Percentiles rank a stretch among this genome's conserved stretches.
These are phyloP conservation scores for Bimastos eiseni DNA, from an alignment of 2,888 invertebrate species.

Conservation along the genomic window DNA sequence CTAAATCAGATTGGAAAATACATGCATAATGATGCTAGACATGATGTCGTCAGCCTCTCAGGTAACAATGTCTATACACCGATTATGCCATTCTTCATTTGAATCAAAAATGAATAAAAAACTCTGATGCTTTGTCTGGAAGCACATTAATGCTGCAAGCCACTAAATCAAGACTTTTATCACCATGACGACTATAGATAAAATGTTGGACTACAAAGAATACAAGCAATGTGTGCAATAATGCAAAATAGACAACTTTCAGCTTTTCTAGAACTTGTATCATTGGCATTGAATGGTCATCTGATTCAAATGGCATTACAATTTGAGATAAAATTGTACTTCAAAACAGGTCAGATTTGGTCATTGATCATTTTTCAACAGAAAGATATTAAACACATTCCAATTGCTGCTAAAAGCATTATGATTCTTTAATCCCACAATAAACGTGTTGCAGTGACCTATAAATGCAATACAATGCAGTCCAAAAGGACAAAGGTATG, in stretches of 20 bases:
- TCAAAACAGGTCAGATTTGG: too few species aligned
- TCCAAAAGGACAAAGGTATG: not conserved
- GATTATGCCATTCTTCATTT: not conserved
- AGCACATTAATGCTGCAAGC: not conserved
- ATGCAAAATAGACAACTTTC: not conserved
- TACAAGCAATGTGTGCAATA: not conserved
- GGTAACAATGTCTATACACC: not conserved
- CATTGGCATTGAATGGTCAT: too few species aligned
- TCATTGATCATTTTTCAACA: too few species aligned
- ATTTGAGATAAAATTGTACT: too few species aligned
- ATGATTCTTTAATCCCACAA: too few species aligned
- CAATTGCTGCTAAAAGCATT: too few species aligned
- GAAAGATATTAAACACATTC: too few species aligned
- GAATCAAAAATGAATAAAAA: not conserved
- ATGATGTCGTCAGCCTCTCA: too few species aligned
- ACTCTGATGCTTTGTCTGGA: not conserved
- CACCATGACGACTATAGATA: not conserved
- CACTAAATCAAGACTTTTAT: not conserved
- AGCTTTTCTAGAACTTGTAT: not conserved
- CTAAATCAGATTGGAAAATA: not conserved
- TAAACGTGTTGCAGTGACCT: too few species aligned
- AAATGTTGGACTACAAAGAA: not conserved
- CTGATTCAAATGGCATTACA: too few species aligned
- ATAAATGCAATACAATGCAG: too few species aligned
- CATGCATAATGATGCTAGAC: not conserved